Evolutionary conservation across 2,888 invertebrate species (phyloP).

Genomic region (Nipponacmea schrenckii): DNA sequence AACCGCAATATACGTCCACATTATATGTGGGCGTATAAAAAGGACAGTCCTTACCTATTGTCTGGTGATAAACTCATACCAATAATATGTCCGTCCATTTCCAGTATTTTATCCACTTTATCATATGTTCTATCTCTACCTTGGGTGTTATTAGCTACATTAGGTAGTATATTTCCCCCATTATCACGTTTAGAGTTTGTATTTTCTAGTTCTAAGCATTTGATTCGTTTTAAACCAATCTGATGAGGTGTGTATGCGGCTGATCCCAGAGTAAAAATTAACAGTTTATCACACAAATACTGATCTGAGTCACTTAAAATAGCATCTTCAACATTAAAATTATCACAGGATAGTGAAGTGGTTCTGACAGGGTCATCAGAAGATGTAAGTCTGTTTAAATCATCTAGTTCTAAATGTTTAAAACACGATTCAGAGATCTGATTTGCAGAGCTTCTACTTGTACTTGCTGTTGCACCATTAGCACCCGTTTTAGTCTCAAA

Average conservation of each 20-base stretch:
- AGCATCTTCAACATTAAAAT: background rate
- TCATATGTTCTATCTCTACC: constrained; percentile 69
- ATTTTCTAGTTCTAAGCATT: constrained; percentile 70
- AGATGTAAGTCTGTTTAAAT: background rate
- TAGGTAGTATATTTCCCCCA: constrained; percentile 39
- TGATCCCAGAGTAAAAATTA: constrained; percentile 86
- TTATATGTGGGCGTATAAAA: too few species aligned
- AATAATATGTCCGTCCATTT: constrained; percentile 86
- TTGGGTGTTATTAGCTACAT: constrained; percentile 47
- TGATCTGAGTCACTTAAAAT: background rate
- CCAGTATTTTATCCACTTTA: constrained; percentile 82
- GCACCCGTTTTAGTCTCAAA: background rate
- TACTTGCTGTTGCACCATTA: background rate
- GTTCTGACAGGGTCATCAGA: background rate
- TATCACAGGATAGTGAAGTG: background rate
- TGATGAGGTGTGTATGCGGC: constrained; percentile 88
- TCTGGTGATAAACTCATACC: constrained; percentile 88
- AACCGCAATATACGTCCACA: too few species aligned
- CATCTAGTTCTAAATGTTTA: background rate
- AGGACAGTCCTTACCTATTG: constrained; percentile 72
- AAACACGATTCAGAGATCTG: background rate
- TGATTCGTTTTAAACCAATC: constrained; percentile 77
- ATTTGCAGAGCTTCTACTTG: background rate
- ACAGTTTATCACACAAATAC: constrained; percentile 72
- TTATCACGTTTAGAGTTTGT: constrained; percentile 28